Percentiles rank a stretch among this genome's conserved stretches.
Evolutionary conservation across 1,140 invertebrate genomes (phyloP).

Genomic region (Tribolium madens): DNA sequence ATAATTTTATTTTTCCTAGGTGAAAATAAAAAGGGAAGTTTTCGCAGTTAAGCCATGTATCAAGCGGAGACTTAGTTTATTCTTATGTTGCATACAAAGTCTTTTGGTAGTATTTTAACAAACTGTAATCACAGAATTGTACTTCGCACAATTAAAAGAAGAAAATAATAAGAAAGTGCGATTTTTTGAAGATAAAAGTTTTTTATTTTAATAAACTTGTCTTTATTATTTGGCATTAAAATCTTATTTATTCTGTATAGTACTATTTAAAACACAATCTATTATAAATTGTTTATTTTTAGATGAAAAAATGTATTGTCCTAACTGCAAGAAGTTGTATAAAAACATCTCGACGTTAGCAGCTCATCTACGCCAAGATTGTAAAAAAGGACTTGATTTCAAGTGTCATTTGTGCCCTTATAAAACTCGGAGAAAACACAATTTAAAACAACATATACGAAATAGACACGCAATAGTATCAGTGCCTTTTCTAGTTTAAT

Average conservation of each 20-base stretch:
- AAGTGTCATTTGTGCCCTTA: conserved; percentile 16
- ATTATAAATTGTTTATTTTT: conserved; percentile 28
- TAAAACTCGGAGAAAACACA: conserved; percentile 17
- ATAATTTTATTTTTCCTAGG: background rate
- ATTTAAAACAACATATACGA: conserved; percentile 30
- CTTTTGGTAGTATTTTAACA: too few species aligned
- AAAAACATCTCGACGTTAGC: conserved; percentile 35
- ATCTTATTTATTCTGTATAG: too few species aligned
- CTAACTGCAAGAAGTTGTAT: conserved; percentile 23
- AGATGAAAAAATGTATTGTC: conserved; percentile 24
- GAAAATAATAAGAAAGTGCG: too few species aligned
- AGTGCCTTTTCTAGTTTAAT: background rate
- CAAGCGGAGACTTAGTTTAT: too few species aligned
- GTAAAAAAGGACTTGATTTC: conserved; percentile 13
- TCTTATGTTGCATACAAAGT: too few species aligned
- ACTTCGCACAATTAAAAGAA: too few species aligned
- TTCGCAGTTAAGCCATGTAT: too few species aligned
- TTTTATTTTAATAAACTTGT: too few species aligned
- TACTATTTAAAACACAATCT: background rate
- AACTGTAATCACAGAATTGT: too few species aligned
- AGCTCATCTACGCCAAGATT: conserved; percentile 25
- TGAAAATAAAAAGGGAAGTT: background rate
- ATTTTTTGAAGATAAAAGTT: too few species aligned
- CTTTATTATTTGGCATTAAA: too few species aligned
- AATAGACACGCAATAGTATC: background rate